Conservation (phyloP, 2,888 invertebrate species). For the Epinotia bilunana region DNA sequence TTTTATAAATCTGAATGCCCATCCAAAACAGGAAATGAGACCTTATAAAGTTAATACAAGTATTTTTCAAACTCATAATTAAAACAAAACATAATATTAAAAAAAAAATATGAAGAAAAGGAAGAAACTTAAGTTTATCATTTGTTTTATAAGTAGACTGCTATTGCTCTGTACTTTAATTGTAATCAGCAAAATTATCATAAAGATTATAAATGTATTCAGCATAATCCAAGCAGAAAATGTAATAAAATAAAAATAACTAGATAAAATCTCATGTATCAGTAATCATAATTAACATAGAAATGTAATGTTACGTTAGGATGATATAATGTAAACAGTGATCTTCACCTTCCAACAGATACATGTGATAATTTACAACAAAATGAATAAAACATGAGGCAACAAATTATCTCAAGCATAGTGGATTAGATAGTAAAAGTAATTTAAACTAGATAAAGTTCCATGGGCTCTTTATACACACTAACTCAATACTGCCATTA, state of each 20-base stretch:
- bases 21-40: too few relatives aligned
- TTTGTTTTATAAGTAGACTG: neutral
- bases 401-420: constrained; percentile 55
- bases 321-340: constrained; percentile 32
- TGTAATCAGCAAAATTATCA: constrained; percentile 14
- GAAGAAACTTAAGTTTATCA: neutral
- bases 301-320: constrained; percentile 17
- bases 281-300: constrained; percentile 18
- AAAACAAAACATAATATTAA: too few relatives aligned
- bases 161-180: neutral
- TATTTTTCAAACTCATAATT: too few relatives aligned
- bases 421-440: constrained; percentile 60
- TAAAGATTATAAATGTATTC: neutral
- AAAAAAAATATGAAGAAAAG: too few relatives aligned
- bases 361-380: constrained; percentile 44
- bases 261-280: constrained; percentile 20
- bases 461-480: constrained; percentile 40
- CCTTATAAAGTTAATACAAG: too few relatives aligned
- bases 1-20: too few relatives aligned
- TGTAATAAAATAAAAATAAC: constrained; percentile 10
- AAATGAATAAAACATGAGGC: constrained; percentile 51
- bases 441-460: constrained; percentile 45
- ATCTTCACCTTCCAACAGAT: constrained; percentile 35
- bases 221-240: constrained; percentile 13
- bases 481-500: constrained; percentile 39